These are phyloP conservation scores for Indri indri DNA, from an alignment of 2,113 vertebrate species.

Conservation along the genomic window DNA sequence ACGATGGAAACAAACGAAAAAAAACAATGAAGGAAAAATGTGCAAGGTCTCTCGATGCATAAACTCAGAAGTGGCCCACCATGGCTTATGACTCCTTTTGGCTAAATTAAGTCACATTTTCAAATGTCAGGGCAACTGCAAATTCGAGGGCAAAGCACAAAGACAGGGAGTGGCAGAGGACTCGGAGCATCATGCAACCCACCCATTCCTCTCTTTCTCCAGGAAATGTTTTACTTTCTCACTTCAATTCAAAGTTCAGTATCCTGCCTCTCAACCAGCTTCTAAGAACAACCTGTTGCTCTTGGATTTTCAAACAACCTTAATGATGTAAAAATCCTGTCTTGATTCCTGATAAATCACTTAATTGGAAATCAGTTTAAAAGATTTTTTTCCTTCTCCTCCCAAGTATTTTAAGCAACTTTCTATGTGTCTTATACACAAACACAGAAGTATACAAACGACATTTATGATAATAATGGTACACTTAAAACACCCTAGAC, in stretches of 20 bases:
- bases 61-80: too few species aligned
- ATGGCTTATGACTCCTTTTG: not conserved
- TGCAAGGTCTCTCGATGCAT: not conserved
- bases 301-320: slow-evolving; percentile 54
- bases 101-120: not conserved
- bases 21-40: not conserved
- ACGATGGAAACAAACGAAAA: not conserved
- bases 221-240: slow-evolving; percentile 26
- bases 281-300: not conserved
- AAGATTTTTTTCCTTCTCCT: not conserved
- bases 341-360: not conserved
- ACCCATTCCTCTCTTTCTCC: slow-evolving; percentile 46
- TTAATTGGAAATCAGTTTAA: not conserved
- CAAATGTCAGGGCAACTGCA: not conserved
- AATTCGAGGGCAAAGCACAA: not conserved
- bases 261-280: slow-evolving; percentile 38
- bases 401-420: not conserved
- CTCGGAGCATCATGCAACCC: not conserved
- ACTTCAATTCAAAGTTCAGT: slow-evolving; percentile 25
- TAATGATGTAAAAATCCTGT: slow-evolving; percentile 14
- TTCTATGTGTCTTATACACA: not conserved
- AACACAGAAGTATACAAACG: not conserved
- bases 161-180: too few species aligned
- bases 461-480: not conserved
- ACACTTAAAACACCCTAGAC: not conserved